phyloP scores from a whole-genome alignment of 2,888 invertebrate species.

The Acrobasis suavella region DNA sequence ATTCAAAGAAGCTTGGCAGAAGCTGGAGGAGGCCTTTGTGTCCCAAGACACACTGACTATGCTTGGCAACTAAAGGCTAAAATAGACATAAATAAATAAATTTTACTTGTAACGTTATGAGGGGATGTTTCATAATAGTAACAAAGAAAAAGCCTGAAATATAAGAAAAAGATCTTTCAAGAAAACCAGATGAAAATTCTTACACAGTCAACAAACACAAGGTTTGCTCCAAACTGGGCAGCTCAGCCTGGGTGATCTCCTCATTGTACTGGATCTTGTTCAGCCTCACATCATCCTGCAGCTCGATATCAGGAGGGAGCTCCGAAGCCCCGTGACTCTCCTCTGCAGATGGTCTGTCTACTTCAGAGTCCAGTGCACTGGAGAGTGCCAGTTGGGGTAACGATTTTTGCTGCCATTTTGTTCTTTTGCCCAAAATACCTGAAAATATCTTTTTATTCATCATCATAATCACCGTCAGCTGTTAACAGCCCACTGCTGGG shows the following conservation, averaged over 20 bases:
- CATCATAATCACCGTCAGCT: too few relatives aligned
- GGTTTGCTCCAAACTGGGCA: slow-evolving; percentile 90
- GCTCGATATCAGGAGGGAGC: slow-evolving; percentile 85
- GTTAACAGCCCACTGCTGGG: too few relatives aligned
- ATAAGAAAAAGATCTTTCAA: not conserved
- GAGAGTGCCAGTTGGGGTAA: slow-evolving; percentile 92
- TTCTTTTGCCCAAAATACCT: slow-evolving; percentile 94
- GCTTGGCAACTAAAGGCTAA: too few relatives aligned
- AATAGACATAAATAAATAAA: too few relatives aligned
- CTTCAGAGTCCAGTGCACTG: slow-evolving; percentile 74
- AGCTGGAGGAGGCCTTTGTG: too few relatives aligned
- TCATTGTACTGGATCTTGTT: slow-evolving; percentile 89
- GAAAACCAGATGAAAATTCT: slow-evolving; percentile 44
- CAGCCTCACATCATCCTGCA: slow-evolving; percentile 94
- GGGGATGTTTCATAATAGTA: too few relatives aligned
- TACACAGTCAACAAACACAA: slow-evolving; percentile 89
- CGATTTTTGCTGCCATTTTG: slow-evolving; percentile 91
- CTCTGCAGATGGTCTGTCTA: slow-evolving; percentile 68
- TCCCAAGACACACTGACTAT: too few relatives aligned
- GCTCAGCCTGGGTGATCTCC: slow-evolving; percentile 67
- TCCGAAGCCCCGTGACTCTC: slow-evolving; percentile 73
- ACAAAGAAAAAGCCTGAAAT: too few relatives aligned
- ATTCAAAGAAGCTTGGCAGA: too few relatives aligned
- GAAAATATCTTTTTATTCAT: not conserved
- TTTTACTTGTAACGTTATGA: too few relatives aligned